Percentiles rank a stretch among this genome's conserved stretches.
These are phyloP conservation scores for Orthosia gracilis DNA, from an alignment of 2,888 invertebrate genomes.

Conservation along the genomic window DNA sequence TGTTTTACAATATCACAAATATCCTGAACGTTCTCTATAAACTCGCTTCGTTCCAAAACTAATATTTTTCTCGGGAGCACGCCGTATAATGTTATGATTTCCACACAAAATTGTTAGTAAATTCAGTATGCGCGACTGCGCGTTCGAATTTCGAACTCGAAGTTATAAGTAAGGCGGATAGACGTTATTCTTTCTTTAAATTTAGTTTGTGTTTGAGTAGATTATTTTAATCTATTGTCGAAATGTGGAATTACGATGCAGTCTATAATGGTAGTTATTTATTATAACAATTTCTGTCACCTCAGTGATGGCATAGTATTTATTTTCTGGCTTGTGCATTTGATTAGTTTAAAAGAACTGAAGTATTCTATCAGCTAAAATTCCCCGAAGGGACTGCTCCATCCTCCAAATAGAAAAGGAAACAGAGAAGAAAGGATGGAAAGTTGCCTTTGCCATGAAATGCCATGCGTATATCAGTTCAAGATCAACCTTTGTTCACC, in stretches of 20 bases:
- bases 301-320: slow-evolving; percentile 4
- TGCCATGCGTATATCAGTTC: too few species aligned
- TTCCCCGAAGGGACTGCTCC: too few species aligned
- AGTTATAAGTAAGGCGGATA: slow-evolving; percentile 18
- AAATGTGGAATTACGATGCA: slow-evolving; percentile 9
- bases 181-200: slow-evolving; percentile 3
- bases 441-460: too few species aligned
- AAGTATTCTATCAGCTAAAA: neutral
- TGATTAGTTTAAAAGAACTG: neutral
- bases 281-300: slow-evolving; percentile 19
- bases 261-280: slow-evolving; percentile 14
- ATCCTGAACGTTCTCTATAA: slow-evolving; percentile 52
- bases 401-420: too few species aligned
- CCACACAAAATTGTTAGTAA: slow-evolving; percentile 52
- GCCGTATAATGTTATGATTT: slow-evolving; percentile 47
- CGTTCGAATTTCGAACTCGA: slow-evolving; percentile 13
- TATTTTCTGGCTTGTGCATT: neutral
- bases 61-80: slow-evolving; percentile 48
- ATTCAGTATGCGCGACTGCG: slow-evolving; percentile 8
- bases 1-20: slow-evolving; percentile 60
- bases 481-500: neutral
- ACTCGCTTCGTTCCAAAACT: slow-evolving; percentile 38
- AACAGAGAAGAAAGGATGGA: too few species aligned
- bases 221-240: slow-evolving; percentile 26
- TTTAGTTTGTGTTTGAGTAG: slow-evolving; percentile 9